Base-by-base conservation (phyloP, 1,140 invertebrate genomes). In the Nylanderia fulva region DNA sequence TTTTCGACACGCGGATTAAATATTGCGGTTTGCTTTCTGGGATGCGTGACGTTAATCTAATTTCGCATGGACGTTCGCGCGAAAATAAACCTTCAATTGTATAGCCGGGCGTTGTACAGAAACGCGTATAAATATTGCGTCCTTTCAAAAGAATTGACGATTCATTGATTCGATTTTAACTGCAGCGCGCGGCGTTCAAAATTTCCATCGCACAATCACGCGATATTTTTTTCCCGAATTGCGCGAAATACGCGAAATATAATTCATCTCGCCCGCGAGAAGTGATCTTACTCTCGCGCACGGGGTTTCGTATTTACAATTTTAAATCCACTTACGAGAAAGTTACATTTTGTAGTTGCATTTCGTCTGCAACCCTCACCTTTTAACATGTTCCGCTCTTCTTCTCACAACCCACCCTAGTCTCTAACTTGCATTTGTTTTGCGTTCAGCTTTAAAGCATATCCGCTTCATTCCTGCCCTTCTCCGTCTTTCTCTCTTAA, bases 261-360 rank as follows among this genome's bases (percentile, higher is more conserved):
- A 85, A 85, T 88, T 88, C 76, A 66, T 52, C n/a, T n/a, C n/a
- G n/a, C n/a, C 56, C 21, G 29, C 64, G 45, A n/a, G n/a, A n/a
- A n/a, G 48, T 63, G 48, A 85, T 75, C 87, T 52, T 75, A 21
- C n/a, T n/a, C n/a, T n/a, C 2, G 29, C 29, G n/a, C 29, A 33
- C 29, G 29, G n/a, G n/a, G 45, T 68, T 75, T 85, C 36, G 8
- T 76, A 82, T 88, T 76, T 64, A 71, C 60, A 33, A 75, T 54
- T 71, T 80, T 42, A 72, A 71, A 76, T 87, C 84, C 90, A 91
- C 91, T 91, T 92, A 90, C n/a, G 85, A 91, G 86, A 86, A 92
- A 91, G 86, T 92, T 86, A 86, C 80, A 48, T 86, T 86, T 76
- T 76, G 61, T 45, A 60, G 45, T 48, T 85, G 54, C n/a, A 36